Evolutionary conservation across 2,797 vertebrate genomes (phyloP).

Genomic region (Meriones psammophilus): DNA sequence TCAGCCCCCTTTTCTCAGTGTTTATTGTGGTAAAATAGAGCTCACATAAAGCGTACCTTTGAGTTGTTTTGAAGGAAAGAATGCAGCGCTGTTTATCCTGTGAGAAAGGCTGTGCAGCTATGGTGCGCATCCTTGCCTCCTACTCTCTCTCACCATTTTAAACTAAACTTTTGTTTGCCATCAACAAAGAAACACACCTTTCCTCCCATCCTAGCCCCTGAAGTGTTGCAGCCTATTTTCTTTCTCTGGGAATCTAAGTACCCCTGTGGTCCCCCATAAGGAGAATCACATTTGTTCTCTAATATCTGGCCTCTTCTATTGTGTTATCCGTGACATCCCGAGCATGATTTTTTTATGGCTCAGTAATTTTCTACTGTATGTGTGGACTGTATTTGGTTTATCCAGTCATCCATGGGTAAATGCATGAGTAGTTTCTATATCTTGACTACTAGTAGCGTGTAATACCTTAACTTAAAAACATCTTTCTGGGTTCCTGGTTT

Average conservation of each 20-base stretch:
- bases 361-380: not conserved
- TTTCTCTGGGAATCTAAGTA: too few relatives aligned
- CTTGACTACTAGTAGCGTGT: not conserved
- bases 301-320: not conserved
- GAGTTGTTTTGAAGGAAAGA: not conserved
- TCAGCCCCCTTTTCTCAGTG: not conserved
- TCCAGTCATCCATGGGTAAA: not conserved
- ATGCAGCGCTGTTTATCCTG: not conserved
- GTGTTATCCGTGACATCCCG: not conserved
- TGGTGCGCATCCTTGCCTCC: accelerated
- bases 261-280: not conserved
- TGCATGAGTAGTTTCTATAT: not conserved
- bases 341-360: not conserved
- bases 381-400: not conserved
- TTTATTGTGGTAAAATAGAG: not conserved
- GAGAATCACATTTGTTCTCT: not conserved
- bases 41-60: not conserved
- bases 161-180: too few relatives aligned
- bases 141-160: not conserved
- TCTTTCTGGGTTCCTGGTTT: not conserved
- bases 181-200: not conserved
- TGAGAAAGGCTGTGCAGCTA: not conserved
- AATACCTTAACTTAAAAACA: not conserved
- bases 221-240: not conserved
- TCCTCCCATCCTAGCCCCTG: not conserved